A percentile compares a stretch with the other conserved stretches of the same genome.
These are phyloP conservation scores for Tragelaphus scriptus DNA, from an alignment of 2,113 vertebrate genomes.

Conservation along the genomic window DNA sequence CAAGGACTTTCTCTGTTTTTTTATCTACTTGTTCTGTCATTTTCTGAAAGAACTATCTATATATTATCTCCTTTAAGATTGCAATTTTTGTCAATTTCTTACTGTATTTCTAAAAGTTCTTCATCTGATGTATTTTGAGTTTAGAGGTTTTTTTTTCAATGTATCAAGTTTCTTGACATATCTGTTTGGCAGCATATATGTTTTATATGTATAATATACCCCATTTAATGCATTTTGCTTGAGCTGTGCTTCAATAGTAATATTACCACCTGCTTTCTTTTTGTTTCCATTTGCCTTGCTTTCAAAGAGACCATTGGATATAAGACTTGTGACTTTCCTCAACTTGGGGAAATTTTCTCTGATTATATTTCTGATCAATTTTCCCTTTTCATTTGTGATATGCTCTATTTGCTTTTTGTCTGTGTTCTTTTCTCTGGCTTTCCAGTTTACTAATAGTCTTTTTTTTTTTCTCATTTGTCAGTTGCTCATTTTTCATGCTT, in stretches of 20 bases:
- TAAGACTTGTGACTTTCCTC: background rate
- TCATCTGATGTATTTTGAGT: background rate
- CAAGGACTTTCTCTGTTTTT: background rate
- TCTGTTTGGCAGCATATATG: background rate
- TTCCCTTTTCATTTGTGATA: background rate
- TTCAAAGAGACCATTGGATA: background rate
- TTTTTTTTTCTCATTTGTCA: background rate
- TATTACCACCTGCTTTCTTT: constrained; percentile 1
- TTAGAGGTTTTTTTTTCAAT: background rate
- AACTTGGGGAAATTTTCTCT: background rate
- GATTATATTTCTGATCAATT: background rate
- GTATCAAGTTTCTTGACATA: constrained; percentile 5
- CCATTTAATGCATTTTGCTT: constrained; percentile 23
- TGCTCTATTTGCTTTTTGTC: background rate
- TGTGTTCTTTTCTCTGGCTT: background rate
- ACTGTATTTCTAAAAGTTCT: constrained; percentile 31
- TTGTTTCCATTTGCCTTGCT: background rate
- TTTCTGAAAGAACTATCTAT: background rate
- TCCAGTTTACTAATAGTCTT: background rate
- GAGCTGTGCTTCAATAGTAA: background rate
- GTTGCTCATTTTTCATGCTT: background rate
- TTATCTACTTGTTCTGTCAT: background rate
- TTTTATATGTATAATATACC: constrained; percentile 1
- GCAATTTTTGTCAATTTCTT: constrained; percentile 4
- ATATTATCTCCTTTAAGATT: background rate